Conservation (phyloP, 2,888 invertebrate species). For the Temnothorax unifasciatus region DNA sequence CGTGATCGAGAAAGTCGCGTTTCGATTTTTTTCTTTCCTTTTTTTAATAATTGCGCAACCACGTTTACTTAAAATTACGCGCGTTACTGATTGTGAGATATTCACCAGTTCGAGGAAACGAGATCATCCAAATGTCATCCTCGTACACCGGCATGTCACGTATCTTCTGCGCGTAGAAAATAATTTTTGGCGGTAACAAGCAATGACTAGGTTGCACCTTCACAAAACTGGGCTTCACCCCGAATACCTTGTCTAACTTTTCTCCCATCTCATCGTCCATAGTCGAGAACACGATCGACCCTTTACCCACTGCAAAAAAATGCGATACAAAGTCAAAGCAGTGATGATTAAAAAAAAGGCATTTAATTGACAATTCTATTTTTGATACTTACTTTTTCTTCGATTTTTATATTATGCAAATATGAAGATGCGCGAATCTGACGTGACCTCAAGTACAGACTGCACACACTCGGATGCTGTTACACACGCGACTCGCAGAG, state of each 20-base stretch:
- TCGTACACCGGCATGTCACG: conserved; percentile 90
- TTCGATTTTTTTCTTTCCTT: not conserved
- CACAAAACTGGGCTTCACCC: conserved; percentile 90
- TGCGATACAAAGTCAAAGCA: not conserved
- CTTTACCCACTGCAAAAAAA: conserved; percentile 62
- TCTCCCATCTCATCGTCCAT: conserved; percentile 88
- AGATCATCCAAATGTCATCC: conserved; percentile 95
- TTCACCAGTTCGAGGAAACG: conserved; percentile 95
- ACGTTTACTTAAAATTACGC: not conserved
- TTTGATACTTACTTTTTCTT: conserved; percentile 4
- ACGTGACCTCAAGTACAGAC: not conserved
- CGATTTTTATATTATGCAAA: not conserved
- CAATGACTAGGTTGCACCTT: conserved; percentile 91
- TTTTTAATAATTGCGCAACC: not conserved
- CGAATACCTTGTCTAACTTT: conserved; percentile 90
- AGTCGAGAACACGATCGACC: conserved; percentile 87
- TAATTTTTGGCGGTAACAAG: conserved; percentile 90
- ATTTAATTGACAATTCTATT: not conserved
- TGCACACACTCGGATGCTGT: conserved; percentile 9
- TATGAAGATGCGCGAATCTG: not conserved
- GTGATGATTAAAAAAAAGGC: not conserved
- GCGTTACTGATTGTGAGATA: not conserved
- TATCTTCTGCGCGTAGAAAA: conserved; percentile 90
- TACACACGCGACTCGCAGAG: conserved; percentile 18
- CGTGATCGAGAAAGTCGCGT: not conserved